A percentile compares a stretch with the other conserved stretches of the same genome.
Evolutionary conservation across 2,888 invertebrate species (phyloP).

Genomic region (Leuctra nigra): DNA sequence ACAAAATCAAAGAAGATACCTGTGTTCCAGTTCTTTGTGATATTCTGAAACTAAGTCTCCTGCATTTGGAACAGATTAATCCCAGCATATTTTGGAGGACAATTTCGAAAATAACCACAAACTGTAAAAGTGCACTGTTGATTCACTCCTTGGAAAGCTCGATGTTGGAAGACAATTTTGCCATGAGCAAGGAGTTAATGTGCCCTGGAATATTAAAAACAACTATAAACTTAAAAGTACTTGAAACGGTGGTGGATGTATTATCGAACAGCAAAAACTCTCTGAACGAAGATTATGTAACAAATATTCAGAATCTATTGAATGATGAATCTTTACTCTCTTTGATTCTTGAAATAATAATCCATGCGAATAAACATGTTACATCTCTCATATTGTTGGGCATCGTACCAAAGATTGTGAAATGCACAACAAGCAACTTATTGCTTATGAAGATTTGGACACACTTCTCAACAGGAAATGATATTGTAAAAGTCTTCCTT

Average conservation of each 20-base stretch:
- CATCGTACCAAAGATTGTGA: constrained; percentile 21
- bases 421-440: not conserved
- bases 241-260: constrained; percentile 13
- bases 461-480: constrained; percentile 4
- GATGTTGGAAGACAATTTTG: too few species aligned
- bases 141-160: too few species aligned
- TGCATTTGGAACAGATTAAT: too few species aligned
- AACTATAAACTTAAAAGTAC: constrained; percentile 13
- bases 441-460: constrained; percentile 22
- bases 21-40: not conserved
- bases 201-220: not conserved
- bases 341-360: constrained; percentile 15
- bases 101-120: too few species aligned
- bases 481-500: constrained; percentile 6
- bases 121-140: too few species aligned
- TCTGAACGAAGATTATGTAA: not conserved
- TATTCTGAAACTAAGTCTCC: not conserved
- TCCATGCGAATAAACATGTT: constrained; percentile 7
- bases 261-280: too few species aligned
- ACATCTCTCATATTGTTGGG: constrained; percentile 9
- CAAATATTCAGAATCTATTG: not conserved
- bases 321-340: too few species aligned
- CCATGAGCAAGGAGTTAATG: too few species aligned
- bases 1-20: not conserved
- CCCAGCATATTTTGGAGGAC: too few species aligned